These are phyloP conservation scores for Mormyrus hasselquistii DNA, from an alignment of 2,797 vertebrate genomes.

Conservation along the genomic window DNA sequence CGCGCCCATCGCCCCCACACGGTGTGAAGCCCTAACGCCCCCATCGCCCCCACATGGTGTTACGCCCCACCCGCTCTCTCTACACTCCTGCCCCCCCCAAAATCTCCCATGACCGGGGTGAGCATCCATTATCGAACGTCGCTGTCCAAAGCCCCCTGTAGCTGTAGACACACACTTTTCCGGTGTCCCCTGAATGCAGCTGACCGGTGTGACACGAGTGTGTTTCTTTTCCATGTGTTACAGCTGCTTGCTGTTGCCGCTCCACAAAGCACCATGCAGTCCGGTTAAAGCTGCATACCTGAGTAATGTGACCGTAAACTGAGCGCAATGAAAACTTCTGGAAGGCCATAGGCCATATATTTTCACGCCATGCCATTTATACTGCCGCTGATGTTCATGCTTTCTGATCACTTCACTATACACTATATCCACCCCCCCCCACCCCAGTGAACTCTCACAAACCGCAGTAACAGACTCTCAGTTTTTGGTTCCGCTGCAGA, in stretches of 20 bases:
- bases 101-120: conserved; percentile 25
- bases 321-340: background rate
- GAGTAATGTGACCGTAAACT: background rate
- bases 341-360: background rate
- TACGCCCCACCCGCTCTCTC: background rate
- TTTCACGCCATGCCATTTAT: background rate
- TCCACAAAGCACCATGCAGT: background rate
- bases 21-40: background rate
- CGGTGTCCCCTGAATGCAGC: background rate
- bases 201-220: background rate
- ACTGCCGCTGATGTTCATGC: background rate
- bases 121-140: conserved; percentile 32
- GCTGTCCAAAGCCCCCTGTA: conserved; percentile 31
- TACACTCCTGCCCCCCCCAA: background rate
- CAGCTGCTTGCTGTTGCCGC: background rate
- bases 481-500: background rate
- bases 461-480: background rate
- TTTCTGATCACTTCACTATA: background rate
- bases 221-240: background rate
- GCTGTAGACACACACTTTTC: conserved; percentile 8
- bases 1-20: too few relatives aligned
- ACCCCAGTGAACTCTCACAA: background rate
- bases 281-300: background rate
- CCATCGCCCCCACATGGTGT: background rate
- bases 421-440: background rate